These are phyloP conservation scores for Sardinella longiceps DNA, from an alignment of 2,797 vertebrate genomes.

Conservation along the genomic window DNA sequence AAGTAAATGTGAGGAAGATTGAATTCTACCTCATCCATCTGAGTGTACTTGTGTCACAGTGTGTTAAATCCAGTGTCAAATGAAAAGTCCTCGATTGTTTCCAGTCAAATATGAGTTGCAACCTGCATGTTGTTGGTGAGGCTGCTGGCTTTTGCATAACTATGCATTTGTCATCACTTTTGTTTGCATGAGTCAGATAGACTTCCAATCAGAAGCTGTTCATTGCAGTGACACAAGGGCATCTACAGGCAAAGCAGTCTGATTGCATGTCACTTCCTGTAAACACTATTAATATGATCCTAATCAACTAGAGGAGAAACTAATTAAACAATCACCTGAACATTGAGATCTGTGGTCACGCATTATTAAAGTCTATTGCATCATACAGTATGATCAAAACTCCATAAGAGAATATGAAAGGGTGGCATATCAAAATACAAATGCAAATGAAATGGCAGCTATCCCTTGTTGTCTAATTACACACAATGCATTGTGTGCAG, in stretches of 20 bases:
- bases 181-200: neutral
- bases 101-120: neutral
- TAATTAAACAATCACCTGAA: constrained; percentile 56
- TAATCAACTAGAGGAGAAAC: constrained; percentile 40
- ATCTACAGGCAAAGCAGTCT: neutral
- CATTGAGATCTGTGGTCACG: constrained; percentile 47
- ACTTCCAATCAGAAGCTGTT: neutral
- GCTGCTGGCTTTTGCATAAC: neutral
- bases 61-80: constrained; percentile 5
- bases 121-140: neutral
- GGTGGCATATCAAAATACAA: neutral
- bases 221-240: neutral
- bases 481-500: neutral
- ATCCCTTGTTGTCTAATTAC: neutral
- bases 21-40: neutral
- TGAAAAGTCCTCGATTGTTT: neutral
- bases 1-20: neutral
- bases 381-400: constrained; percentile 1
- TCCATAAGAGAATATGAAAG: neutral
- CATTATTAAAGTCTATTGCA: constrained; percentile 49
- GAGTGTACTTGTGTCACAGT: neutral
- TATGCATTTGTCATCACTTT: neutral
- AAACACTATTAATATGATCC: constrained; percentile 15
- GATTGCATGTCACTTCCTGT: neutral
- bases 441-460: neutral